Evolutionary conservation across 2,797 vertebrate species (phyloP).

Genomic region (Fringilla coelebs): DNA sequence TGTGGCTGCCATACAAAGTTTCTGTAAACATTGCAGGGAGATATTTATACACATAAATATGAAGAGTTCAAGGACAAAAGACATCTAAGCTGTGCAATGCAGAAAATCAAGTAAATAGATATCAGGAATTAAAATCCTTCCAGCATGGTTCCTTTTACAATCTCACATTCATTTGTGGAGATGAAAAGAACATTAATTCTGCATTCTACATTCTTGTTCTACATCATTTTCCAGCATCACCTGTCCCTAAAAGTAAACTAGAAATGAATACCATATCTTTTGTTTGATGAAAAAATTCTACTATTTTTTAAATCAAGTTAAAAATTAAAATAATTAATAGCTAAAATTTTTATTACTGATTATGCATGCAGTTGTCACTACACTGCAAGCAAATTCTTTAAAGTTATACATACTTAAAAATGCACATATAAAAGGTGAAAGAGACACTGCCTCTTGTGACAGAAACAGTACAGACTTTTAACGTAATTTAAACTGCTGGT

Average conservation of each 20-base stretch:
- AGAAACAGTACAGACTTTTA: neutral
- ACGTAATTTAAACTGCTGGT: neutral
- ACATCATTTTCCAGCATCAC: neutral
- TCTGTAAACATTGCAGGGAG: neutral
- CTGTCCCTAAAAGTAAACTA: neutral
- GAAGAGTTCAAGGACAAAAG: neutral
- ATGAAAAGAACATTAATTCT: neutral
- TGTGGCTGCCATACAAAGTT: neutral
- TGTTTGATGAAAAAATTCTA: neutral
- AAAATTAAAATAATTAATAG: neutral
- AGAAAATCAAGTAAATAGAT: neutral
- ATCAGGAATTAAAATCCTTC: neutral
- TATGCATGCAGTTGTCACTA: neutral
- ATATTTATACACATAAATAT: neutral
- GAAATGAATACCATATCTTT: neutral
- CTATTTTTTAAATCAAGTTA: neutral
- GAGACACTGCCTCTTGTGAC: neutral
- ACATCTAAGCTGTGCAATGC: neutral
- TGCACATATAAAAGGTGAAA: neutral
- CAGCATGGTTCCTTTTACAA: neutral
- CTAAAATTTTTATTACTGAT: neutral
- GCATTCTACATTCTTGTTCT: neutral
- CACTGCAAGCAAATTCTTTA: neutral
- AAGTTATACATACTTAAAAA: neutral
- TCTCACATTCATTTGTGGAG: neutral